A percentile compares a stretch with the other conserved stretches of the same genome.
These are phyloP conservation scores for Erpetoichthys calabaricus DNA, from an alignment of 2,797 vertebrate species.

Conservation along the genomic window DNA sequence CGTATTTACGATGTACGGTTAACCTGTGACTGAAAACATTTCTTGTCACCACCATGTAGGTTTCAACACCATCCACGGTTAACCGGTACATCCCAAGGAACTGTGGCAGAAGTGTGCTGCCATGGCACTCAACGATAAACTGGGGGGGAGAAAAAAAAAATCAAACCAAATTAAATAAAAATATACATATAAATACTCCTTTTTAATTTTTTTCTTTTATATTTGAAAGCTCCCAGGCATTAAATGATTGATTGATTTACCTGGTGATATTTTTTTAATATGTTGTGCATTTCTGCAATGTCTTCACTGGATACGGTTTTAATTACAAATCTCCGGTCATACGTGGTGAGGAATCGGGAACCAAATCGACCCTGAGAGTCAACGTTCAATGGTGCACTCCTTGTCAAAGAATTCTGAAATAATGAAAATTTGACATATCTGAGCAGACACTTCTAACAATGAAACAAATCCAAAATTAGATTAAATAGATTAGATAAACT, in stretches of 20 bases:
- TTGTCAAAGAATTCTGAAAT: constrained; percentile 73
- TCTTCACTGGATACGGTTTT: constrained; percentile 87
- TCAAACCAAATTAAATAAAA: no score
- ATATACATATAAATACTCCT: no score
- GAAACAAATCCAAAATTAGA: no score
- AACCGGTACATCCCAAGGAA: constrained; percentile 90
- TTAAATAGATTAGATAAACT: no score
- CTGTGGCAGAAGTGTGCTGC: constrained; percentile 82
- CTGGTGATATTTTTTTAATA: constrained; percentile 91
- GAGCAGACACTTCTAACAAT: no score
- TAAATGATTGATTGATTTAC: constrained; percentile 32
- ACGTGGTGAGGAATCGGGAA: constrained; percentile 78
- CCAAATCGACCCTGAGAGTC: constrained; percentile 81
- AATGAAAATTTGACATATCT: not conserved
- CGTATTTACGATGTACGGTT: constrained; percentile 81
- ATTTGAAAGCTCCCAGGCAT: not conserved
- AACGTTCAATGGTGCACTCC: constrained; percentile 79
- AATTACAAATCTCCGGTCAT: constrained; percentile 81
- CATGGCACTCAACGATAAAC: constrained; percentile 92
- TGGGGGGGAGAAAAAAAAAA: constrained; percentile 24
- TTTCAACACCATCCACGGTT: constrained; percentile 81
- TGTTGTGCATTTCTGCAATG: constrained; percentile 92
- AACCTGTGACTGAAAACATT: constrained; percentile 87
- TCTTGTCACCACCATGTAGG: constrained; percentile 89
- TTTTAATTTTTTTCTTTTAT: not conserved